Evolutionary conservation across 2,113 vertebrate species (phyloP).

Genomic region (Channa maculata): DNA sequence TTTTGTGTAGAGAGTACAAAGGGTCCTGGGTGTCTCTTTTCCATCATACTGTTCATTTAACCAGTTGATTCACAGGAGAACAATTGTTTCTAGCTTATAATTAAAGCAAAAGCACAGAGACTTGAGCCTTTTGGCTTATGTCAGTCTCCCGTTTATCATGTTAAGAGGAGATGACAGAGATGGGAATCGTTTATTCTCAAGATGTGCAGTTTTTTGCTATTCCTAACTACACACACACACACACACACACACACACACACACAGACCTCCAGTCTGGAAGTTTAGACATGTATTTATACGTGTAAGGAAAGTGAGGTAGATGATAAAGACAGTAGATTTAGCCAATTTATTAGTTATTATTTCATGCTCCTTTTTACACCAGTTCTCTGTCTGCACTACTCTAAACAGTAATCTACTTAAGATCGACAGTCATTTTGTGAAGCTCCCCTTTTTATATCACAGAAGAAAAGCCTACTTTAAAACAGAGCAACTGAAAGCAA

Average conservation of each 20-base stretch:
- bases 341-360: too few species aligned
- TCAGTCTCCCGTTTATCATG: conserved; percentile 2
- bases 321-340: neutral
- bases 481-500: conserved; percentile 39
- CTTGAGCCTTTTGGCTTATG: conserved; percentile 3
- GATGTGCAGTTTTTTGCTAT: neutral
- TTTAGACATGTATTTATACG: neutral
- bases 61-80: conserved; percentile 3
- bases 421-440: conserved; percentile 7
- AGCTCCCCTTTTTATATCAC: conserved; percentile 11
- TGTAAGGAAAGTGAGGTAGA: neutral
- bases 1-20: neutral
- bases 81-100: neutral
- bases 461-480: conserved; percentile 19
- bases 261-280: neutral
- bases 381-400: neutral
- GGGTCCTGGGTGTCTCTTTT: conserved; percentile 8
- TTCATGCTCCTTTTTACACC: too few species aligned
- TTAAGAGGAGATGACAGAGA: conserved; percentile 16
- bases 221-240: too few species aligned
- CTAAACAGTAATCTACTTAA: conserved; percentile 5
- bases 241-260: neutral
- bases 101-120: conserved; percentile 17
- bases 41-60: conserved; percentile 6
- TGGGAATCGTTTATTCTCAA: conserved; percentile 4